phyloP scores from a whole-genome alignment of 2,113 vertebrate species.

The Onychorhynchus coronatus region DNA sequence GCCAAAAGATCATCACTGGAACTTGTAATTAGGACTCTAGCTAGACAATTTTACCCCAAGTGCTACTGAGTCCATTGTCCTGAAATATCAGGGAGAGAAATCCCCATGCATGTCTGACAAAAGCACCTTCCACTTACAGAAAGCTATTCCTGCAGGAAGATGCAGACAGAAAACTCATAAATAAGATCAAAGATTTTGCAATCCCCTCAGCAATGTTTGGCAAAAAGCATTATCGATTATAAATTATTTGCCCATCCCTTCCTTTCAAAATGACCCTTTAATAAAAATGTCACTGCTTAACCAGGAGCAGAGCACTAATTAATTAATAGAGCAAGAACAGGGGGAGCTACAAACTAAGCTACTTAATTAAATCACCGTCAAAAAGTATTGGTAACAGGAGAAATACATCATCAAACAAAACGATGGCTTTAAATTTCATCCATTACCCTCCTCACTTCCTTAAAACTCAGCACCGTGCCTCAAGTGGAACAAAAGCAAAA shows the following conservation, averaged over 20 bases:
- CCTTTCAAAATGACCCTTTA: not conserved
- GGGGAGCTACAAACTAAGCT: not conserved
- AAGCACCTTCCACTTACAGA: not conserved
- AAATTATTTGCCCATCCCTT: not conserved
- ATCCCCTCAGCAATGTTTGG: not conserved
- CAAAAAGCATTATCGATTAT: not conserved
- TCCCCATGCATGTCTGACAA: accelerated
- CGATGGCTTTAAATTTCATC: not conserved
- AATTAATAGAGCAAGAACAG: not conserved
- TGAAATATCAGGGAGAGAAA: not conserved
- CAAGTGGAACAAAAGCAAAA: not conserved
- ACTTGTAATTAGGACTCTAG: not conserved
- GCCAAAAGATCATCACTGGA: not conserved
- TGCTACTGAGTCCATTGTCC: not conserved
- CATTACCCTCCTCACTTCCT: not conserved
- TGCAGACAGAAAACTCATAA: not conserved
- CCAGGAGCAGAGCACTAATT: not conserved
- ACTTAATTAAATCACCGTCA: not conserved
- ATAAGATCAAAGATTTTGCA: not conserved
- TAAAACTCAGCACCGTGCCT: not conserved
- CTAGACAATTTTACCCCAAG: not conserved
- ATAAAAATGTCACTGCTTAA: not conserved
- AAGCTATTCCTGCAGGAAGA: not conserved
- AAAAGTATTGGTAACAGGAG: not conserved
- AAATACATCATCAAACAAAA: not conserved